Percentiles rank a stretch among this genome's conserved stretches.
These are phyloP conservation scores for Corydoras maculifer DNA, from an alignment of 2,113 vertebrate species.

Conservation along the genomic window DNA sequence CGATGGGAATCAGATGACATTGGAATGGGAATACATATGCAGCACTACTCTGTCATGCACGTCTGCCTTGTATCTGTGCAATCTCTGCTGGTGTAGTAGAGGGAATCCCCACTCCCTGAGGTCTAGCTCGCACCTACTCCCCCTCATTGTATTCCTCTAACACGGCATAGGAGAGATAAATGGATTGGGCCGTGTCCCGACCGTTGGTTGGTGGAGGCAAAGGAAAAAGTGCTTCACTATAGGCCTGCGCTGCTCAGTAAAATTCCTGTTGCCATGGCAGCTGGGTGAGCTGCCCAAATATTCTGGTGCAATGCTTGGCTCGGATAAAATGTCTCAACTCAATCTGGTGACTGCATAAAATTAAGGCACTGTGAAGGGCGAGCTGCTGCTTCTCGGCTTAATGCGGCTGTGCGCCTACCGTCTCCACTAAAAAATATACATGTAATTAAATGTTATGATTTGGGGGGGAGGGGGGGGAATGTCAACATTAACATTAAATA, in stretches of 20 bases:
- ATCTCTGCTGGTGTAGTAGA: constrained; percentile 30
- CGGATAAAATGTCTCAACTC: constrained; percentile 42
- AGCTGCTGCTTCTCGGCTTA: background rate
- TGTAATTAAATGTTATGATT: background rate
- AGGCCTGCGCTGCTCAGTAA: constrained; percentile 70
- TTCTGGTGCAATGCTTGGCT: constrained; percentile 41
- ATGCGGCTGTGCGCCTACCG: background rate
- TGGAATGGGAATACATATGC: constrained; percentile 15
- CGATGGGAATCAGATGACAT: background rate
- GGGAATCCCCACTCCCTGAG: constrained; percentile 39
- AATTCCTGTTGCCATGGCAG: constrained; percentile 79
- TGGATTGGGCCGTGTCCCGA: constrained; percentile 65
- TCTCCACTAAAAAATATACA: background rate
- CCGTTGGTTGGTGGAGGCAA: constrained; percentile 60
- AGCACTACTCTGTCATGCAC: constrained; percentile 15
- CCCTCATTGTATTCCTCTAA: constrained; percentile 52
- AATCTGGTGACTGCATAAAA: constrained; percentile 47
- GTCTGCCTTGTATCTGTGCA: constrained; percentile 28
- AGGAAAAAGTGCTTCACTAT: constrained; percentile 66
- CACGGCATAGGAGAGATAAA: constrained; percentile 56
- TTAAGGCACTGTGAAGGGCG: constrained; percentile 49
- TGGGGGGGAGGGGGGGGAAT: background rate
- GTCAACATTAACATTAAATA: background rate
- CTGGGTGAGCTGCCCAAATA: constrained; percentile 76
- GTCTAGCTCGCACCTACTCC: constrained; percentile 45